Evolutionary conservation across 30 jellyfish, hydroid and myxozoan genomes (phyloP).

Genomic region (Clytia hemisphaerica): DNA sequence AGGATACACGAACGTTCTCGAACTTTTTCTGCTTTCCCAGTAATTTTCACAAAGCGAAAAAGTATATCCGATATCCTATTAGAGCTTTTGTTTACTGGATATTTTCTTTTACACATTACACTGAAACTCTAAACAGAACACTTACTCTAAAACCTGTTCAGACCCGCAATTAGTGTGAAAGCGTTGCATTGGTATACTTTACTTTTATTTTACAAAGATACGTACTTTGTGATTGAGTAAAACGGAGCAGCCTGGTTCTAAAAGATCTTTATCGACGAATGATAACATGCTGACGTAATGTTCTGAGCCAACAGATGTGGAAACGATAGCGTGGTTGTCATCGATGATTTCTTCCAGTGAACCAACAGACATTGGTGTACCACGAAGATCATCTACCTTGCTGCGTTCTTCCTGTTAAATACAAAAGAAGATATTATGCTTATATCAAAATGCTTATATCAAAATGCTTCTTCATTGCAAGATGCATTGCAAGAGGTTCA

Average conservation of each 20-base stretch:
- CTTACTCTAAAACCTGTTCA: too few species aligned
- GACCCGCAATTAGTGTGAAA: too few species aligned
- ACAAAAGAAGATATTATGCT: not conserved
- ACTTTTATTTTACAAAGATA: too few species aligned
- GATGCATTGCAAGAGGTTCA: too few species aligned
- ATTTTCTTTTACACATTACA: too few species aligned
- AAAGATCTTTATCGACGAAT: slow-evolving; percentile 89
- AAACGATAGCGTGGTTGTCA: slow-evolving; percentile 97
- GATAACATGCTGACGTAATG: slow-evolving; percentile 95
- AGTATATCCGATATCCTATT: too few species aligned
- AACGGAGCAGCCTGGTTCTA: slow-evolving; percentile 97
- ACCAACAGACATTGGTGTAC: slow-evolving; percentile 99
- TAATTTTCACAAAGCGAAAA: too few species aligned
- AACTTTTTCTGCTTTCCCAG: too few species aligned
- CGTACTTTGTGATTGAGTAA: slow-evolving; percentile 83
- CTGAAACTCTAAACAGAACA: too few species aligned
- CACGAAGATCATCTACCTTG: slow-evolving; percentile 94
- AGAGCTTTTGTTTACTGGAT: too few species aligned
- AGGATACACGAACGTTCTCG: too few species aligned
- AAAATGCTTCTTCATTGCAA: not conserved
- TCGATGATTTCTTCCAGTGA: slow-evolving; percentile 94
- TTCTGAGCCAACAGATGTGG: slow-evolving; percentile 99
- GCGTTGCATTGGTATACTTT: too few species aligned
- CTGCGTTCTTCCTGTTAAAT: slow-evolving; percentile 85
- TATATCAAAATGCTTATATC: not conserved